Evolutionary conservation across 2,888 invertebrate genomes (phyloP).

Genomic region (Idaea straminata): DNA sequence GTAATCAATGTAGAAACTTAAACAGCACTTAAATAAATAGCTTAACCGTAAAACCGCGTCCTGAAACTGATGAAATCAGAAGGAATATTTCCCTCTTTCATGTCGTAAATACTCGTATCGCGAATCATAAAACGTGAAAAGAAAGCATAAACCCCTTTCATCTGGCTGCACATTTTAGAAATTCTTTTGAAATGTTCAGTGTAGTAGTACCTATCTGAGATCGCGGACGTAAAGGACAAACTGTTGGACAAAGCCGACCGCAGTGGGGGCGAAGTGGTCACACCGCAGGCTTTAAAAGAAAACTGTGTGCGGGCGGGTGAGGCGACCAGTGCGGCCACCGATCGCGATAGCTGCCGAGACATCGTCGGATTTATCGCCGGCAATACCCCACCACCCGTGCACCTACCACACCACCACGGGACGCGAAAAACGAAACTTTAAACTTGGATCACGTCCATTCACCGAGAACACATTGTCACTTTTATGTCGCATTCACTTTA

Average conservation of each 20-base stretch:
- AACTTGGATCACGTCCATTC: neutral
- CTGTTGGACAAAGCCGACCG: constrained; percentile 22
- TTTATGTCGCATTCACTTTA: constrained; percentile 1
- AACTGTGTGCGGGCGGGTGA: neutral
- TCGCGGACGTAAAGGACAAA: constrained; percentile 26
- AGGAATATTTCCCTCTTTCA: constrained; percentile 20
- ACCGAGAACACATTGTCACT: neutral
- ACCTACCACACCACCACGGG: neutral
- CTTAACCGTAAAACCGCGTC: neutral
- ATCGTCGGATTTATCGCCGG: constrained; percentile 12
- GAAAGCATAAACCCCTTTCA: constrained; percentile 30
- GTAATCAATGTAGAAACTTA: neutral
- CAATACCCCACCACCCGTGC: neutral
- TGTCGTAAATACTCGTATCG: constrained; percentile 21
- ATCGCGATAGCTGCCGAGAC: constrained; percentile 10
- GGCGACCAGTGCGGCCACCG: constrained; percentile 4
- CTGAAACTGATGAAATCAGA: constrained; percentile 16
- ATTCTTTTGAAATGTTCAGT: constrained; percentile 25
- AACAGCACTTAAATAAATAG: neutral
- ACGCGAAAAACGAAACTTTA: neutral
- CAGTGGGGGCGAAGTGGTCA: constrained; percentile 11
- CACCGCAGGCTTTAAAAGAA: constrained; percentile 6
- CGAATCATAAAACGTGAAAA: constrained; percentile 31
- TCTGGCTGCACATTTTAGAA: constrained; percentile 31
- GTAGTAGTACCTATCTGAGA: constrained; percentile 21